Evolutionary conservation across 2,797 vertebrate genomes (phyloP).

Genomic region (Sarcoramphus papa): DNA sequence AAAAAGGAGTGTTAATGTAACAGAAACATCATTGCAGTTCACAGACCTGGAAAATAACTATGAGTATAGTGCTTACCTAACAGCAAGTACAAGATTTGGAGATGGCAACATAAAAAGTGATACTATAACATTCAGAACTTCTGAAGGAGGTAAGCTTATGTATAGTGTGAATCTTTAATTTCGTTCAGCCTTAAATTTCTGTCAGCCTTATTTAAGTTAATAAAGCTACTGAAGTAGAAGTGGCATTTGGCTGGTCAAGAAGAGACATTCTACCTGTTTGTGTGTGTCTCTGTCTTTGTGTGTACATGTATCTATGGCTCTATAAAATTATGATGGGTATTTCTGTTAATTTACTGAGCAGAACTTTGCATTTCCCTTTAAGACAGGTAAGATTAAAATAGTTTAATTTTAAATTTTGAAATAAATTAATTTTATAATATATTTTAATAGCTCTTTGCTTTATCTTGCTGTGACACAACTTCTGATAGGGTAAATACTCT

Average conservation of each 20-base stretch:
- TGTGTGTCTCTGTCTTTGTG: neutral
- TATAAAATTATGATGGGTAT: neutral
- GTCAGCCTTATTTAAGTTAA: neutral
- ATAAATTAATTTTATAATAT: neutral
- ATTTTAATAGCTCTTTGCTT: neutral
- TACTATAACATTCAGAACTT: conserved; percentile 81
- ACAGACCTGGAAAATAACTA: conserved; percentile 82
- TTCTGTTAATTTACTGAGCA: neutral
- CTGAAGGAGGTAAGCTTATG: conserved; percentile 81
- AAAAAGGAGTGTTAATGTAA: conserved; percentile 81
- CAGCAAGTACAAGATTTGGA: conserved; percentile 88
- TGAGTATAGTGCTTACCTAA: conserved; percentile 85
- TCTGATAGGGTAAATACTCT: neutral
- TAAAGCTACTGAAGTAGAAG: neutral
- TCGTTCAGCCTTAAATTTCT: neutral
- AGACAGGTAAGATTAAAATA: neutral
- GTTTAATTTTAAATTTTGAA: neutral
- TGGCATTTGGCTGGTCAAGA: neutral
- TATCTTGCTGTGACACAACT: neutral
- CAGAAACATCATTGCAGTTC: conserved; percentile 80
- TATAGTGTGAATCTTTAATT: neutral
- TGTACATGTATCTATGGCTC: neutral
- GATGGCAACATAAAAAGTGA: conserved; percentile 83
- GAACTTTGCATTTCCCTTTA: neutral
- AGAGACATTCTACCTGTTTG: neutral